Evolutionary conservation across 2,888 invertebrate genomes (phyloP), one percentile per base, ranked within the genome.

Genomic region (Lithophane socia): DNA sequence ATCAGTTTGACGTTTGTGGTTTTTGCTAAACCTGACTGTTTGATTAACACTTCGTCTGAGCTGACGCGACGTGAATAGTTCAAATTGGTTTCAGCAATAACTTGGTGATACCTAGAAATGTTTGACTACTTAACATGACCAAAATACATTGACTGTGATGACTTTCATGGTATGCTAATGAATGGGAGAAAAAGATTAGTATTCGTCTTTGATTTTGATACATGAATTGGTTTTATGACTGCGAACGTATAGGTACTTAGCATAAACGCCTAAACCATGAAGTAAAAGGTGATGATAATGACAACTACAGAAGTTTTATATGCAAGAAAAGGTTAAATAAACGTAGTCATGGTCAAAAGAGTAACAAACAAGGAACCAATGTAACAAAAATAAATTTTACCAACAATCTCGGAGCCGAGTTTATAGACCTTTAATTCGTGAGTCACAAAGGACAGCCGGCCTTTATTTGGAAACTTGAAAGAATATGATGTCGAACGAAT

Each of bases 391-490:
- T 52, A 65, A 83, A 77, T 47, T 58, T 77, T 64, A 76, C 29
- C 64, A 72, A 74, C 66, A 72, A 74, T 69, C 47, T 72, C 29
- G 37, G 49, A 66, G 65, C 18, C 12, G 29, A 76, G 71, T 83
- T 72, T 74, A 71, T 60, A 75, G 65, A 80, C 68, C 65, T 73
- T 74, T 66, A 77, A 68, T 79, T 73, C 52, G 54, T 79, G 73
- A 86, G 52, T 75, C 77, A 82, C 37, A 69, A 79, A 82, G 78
- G 77, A 82, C 75, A 77, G 47, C 8, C 58, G 24, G 66, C n/a
- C 79, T 84, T 77, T 81, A 86, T 84, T 86, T 84, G 82, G 82
- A 73, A 79, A 75, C 75, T 79, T 79, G 73, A 67, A 64, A 69
- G 64, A 85, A 64, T 71, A 77, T 61, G 58, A 74, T 71, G 60